These are phyloP conservation scores for Apolygus lucorum DNA, from an alignment of 1,140 invertebrate species.

Conservation along the genomic window DNA sequence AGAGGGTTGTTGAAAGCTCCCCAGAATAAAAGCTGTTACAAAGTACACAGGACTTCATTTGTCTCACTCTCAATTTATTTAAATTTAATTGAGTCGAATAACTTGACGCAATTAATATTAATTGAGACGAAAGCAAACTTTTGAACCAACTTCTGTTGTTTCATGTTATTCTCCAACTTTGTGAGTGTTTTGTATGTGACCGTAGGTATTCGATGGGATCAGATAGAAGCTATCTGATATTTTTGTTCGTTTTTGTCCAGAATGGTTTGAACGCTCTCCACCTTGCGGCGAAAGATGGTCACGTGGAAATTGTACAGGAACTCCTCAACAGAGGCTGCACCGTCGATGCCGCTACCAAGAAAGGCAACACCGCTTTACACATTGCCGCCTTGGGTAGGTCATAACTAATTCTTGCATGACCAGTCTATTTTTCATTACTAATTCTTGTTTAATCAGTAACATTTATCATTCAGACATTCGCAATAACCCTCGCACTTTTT, in stretches of 20 bases:
- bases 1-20: too few species aligned
- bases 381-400: conserved; percentile 85
- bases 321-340: conserved; percentile 80
- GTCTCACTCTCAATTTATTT: too few species aligned
- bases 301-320: conserved; percentile 87
- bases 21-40: too few species aligned
- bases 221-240: too few species aligned
- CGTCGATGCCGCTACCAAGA: conserved; percentile 97
- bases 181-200: too few species aligned
- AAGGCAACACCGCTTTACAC: conserved; percentile 98
- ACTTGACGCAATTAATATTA: too few species aligned
- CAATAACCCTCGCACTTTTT: background rate
- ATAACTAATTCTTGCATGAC: background rate
- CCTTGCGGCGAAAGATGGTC: conserved; percentile 95
- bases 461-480: background rate
- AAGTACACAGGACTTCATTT: too few species aligned
- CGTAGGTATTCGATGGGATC: too few species aligned
- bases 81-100: too few species aligned
- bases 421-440: background rate
- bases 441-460: background rate
- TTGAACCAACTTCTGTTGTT: too few species aligned
- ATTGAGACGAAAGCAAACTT: too few species aligned
- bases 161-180: too few species aligned
- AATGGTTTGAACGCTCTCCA: conserved; percentile 97
- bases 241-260: conserved; percentile 54